phyloP scores from a whole-genome alignment of 2,797 vertebrate species.

The Ambastaia sidthimunki region DNA sequence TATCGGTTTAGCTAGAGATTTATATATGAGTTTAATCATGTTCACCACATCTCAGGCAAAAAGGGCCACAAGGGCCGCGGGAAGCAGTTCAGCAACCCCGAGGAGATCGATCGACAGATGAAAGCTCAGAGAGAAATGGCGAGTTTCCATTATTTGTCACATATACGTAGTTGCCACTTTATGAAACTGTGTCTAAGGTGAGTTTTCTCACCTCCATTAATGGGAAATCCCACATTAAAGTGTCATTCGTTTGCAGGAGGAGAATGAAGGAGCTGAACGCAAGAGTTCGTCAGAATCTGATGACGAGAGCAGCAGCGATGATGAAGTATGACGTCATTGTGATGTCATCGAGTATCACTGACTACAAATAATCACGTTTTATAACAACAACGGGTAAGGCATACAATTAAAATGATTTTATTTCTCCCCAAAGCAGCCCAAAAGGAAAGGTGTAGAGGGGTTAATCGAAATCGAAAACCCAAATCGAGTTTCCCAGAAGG shows the following conservation, averaged over 20 bases:
- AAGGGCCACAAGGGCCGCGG: slow-evolving; percentile 82
- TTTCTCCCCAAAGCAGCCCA: slow-evolving; percentile 66
- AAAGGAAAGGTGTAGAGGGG: slow-evolving; percentile 80
- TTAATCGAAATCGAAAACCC: slow-evolving; percentile 85
- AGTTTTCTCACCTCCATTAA: not conserved
- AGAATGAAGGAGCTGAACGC: slow-evolving; percentile 70
- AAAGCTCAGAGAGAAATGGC: slow-evolving; percentile 76
- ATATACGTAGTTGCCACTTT: not conserved
- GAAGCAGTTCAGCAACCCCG: slow-evolving; percentile 84
- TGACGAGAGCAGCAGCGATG: slow-evolving; percentile 82
- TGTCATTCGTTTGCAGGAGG: slow-evolving; percentile 69
- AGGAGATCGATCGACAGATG: slow-evolving; percentile 85
- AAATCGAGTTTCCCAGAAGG: slow-evolving; percentile 81
- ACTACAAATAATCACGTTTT: no score
- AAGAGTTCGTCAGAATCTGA: slow-evolving; percentile 73
- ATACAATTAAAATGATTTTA: not conserved
- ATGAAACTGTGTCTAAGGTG: no score
- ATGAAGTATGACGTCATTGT: slow-evolving; percentile 62
- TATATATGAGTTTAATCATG: slow-evolving; percentile 39
- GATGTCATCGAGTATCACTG: no score
- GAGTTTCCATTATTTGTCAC: slow-evolving; percentile 41
- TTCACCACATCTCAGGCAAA: slow-evolving; percentile 70
- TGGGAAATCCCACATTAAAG: not conserved
- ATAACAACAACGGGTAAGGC: no score
- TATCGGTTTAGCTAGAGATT: not conserved